Evolutionary conservation across 1,140 invertebrate genomes (phyloP), one percentile per base, ranked within the genome.

Genomic region (Charaxes varanes): DNA sequence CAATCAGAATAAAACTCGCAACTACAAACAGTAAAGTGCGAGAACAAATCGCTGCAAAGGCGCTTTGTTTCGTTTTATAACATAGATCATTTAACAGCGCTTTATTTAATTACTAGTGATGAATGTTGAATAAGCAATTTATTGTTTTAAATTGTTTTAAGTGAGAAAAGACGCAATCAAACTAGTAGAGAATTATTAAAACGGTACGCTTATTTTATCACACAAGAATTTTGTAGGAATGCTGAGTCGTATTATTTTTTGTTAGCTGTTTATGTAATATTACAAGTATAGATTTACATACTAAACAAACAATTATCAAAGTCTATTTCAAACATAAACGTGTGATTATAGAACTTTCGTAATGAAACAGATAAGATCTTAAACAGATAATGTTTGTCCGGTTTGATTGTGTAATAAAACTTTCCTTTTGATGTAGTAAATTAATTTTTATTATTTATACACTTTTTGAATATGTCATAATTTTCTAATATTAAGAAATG

Each of bases 1-100:
- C 58, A 66, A 62, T 64, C 33, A 46, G 33, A 49, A 18, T 4
- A 3, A 32, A 32, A 27, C 32, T 27, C 53, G 50, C 51, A 40
- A 48, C 62, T 42, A 56, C 53, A n/a, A 12, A 14, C 6, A 21
- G 15, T 37, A 5, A 4, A 4, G 34, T 6, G 22, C 6, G 24
- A 22, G 8, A 17, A 15, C 15, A 2, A 8, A 23, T 31, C 30
- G 41, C 31, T 43, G 17, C 18, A 38, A 1, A 23, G 19, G 19
- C 22, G 36, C 43, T 40, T 33, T 18, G 23, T 22, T n/a, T 28
- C 13, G 12, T 14, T 5, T 6, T n/a, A n/a, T n/a, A n/a, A n/a
- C n/a, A n/a, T n/a, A n/a, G n/a, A n/a, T n/a, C n/a, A n/a, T n/a
- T n/a, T n/a, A n/a, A n/a, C n/a, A n/a, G n/a, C n/a, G n/a, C n/a